Evolutionary conservation across 2,888 invertebrate genomes (phyloP).

Genomic region (Aleiodes leptofemur): DNA sequence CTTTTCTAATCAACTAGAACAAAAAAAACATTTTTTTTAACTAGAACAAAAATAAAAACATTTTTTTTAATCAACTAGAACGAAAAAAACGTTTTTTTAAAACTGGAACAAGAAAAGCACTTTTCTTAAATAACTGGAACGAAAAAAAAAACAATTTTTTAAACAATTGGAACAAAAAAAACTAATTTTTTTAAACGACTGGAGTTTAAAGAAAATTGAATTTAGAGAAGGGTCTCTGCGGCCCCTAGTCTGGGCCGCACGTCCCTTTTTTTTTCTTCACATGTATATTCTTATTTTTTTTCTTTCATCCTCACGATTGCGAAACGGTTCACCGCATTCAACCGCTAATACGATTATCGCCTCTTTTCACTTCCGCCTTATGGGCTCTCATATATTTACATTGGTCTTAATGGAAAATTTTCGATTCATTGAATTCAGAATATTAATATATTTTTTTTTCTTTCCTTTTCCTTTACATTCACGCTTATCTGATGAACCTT

Average conservation of each 20-base stretch:
- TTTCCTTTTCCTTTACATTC: neutral
- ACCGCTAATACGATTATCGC: slow-evolving; percentile 42
- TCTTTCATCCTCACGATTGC: slow-evolving; percentile 27
- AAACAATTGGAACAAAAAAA: no score
- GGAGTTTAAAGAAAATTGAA: neutral
- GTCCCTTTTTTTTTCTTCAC: slow-evolving; percentile 13
- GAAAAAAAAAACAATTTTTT: no score
- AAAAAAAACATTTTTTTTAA: neutral
- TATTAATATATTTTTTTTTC: neutral
- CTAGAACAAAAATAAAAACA: no score
- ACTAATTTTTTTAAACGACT: neutral
- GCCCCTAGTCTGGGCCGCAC: slow-evolving; percentile 9
- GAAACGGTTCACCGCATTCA: slow-evolving; percentile 38
- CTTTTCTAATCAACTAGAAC: no score
- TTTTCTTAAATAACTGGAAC: no score
- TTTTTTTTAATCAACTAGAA: no score
- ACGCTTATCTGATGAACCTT: slow-evolving; percentile 13
- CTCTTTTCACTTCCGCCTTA: slow-evolving; percentile 39
- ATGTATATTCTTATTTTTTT: neutral
- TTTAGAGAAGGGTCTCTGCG: slow-evolving; percentile 22
- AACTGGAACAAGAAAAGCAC: no score
- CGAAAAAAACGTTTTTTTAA: no score
- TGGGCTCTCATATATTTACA: slow-evolving; percentile 17
- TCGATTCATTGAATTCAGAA: slow-evolving; percentile 27
- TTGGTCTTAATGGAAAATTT: slow-evolving; percentile 19